Percentiles rank a stretch among this genome's conserved stretches.
These are phyloP conservation scores for Campopleginae sp. DNA, from an alignment of 2,888 invertebrate genomes.

Conservation along the genomic window DNA sequence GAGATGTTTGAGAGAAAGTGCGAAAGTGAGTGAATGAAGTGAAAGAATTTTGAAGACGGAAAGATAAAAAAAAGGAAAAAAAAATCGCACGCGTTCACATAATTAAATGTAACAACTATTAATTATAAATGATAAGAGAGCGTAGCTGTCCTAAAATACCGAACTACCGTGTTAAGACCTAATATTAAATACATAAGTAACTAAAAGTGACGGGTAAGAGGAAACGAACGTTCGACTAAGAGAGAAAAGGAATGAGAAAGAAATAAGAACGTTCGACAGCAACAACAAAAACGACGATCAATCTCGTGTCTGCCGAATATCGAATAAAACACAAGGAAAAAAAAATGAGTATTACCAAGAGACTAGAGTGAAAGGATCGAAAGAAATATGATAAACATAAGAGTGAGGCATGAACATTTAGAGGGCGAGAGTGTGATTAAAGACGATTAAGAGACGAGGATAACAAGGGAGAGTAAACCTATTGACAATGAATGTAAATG, in stretches of 20 bases:
- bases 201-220: slow-evolving; percentile 55
- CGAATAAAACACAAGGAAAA: slow-evolving; percentile 49
- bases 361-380: slow-evolving; percentile 56
- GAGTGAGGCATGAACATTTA: slow-evolving; percentile 27
- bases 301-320: slow-evolving; percentile 67
- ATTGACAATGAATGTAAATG: slow-evolving; percentile 85
- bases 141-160: slow-evolving; percentile 83
- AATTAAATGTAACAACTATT: slow-evolving; percentile 82
- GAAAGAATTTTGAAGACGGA: slow-evolving; percentile 21
- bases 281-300: slow-evolving; percentile 51
- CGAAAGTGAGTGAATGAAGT: slow-evolving; percentile 44
- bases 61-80: slow-evolving; percentile 47
- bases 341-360: slow-evolving; percentile 69
- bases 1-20: slow-evolving; percentile 51
- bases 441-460: slow-evolving; percentile 66
- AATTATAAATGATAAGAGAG: slow-evolving; percentile 79
- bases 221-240: slow-evolving; percentile 52
- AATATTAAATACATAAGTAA: slow-evolving; percentile 70
- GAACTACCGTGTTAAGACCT: slow-evolving; percentile 81
- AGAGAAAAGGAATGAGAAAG: slow-evolving; percentile 57
- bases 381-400: slow-evolving; percentile 11
- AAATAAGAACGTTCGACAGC: slow-evolving; percentile 32
- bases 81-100: slow-evolving; percentile 71
- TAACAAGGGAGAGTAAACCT: slow-evolving; percentile 78
- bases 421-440: slow-evolving; percentile 45